Evolutionary conservation across 2,888 invertebrate species (phyloP).

Genomic region (Laothoe populi): DNA sequence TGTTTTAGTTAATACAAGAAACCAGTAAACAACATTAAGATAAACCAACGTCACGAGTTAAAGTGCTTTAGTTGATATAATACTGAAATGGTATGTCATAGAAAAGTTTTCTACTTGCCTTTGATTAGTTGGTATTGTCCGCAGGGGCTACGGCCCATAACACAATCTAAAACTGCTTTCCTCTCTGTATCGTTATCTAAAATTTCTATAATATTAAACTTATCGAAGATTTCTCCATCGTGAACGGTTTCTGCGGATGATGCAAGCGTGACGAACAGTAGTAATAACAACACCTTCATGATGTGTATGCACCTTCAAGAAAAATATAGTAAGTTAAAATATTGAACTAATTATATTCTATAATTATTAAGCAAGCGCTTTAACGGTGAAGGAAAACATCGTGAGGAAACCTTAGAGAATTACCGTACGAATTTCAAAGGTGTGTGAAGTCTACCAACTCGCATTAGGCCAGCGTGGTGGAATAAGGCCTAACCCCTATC

Average conservation of each 20-base stretch:
- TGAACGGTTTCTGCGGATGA: neutral
- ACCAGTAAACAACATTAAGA: no score
- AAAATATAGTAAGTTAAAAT: neutral
- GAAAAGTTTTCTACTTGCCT: slow-evolving; percentile 25
- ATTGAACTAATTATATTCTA: neutral
- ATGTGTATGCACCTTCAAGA: neutral
- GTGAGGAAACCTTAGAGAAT: no score
- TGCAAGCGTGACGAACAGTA: neutral
- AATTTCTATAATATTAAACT: neutral
- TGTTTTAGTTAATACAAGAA: no score
- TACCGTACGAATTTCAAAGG: no score
- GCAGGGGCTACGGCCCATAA: slow-evolving; percentile 30
- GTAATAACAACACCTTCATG: neutral
- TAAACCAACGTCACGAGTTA: no score
- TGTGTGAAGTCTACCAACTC: no score
- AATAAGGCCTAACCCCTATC: no score
- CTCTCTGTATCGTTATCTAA: neutral
- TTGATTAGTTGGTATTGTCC: slow-evolving; percentile 27
- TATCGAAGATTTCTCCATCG: neutral
- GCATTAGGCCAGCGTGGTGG: no score
- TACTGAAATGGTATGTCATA: neutral
- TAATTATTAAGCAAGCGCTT: no score
- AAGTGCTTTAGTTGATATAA: no score
- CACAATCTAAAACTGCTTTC: neutral
- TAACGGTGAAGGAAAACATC: no score